Percentiles rank a stretch among this genome's conserved stretches.
Evolutionary conservation across 2,888 invertebrate species (phyloP).

Genomic region (Ophioninae sp.): DNA sequence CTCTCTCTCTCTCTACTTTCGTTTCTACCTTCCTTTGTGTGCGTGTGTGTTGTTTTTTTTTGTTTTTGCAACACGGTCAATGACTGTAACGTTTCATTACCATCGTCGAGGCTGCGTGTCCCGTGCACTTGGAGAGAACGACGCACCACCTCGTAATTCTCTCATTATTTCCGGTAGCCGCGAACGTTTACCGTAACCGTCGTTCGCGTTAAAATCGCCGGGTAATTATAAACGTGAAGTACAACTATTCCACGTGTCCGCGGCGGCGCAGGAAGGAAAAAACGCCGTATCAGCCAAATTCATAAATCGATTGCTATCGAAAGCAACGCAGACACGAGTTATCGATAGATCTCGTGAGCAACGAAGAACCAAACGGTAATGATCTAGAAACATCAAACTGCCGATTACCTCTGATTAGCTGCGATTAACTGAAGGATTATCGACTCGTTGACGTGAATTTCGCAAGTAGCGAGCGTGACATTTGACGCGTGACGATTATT

Average conservation of each 20-base stretch:
- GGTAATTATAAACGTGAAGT: constrained; percentile 32
- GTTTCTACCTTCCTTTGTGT: constrained; percentile 6
- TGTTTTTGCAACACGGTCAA: constrained; percentile 39
- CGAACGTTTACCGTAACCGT: constrained; percentile 42
- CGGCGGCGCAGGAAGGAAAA: neutral
- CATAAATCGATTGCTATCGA: constrained; percentile 20
- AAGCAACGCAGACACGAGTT: constrained; percentile 5
- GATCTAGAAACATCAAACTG: neutral
- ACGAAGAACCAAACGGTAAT: neutral
- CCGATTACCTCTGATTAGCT: constrained; percentile 9
- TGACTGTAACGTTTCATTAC: constrained; percentile 54
- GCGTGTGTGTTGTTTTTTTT: constrained; percentile 11
- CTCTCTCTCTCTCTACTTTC: neutral
- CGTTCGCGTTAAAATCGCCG: constrained; percentile 35
- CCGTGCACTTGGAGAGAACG: constrained; percentile 39
- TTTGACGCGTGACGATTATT: neutral
- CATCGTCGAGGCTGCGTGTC: constrained; percentile 37
- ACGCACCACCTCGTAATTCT: constrained; percentile 31
- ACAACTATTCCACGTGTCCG: constrained; percentile 21
- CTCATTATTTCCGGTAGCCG: constrained; percentile 63
- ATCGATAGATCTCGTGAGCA: constrained; percentile 10
- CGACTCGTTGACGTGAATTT: neutral
- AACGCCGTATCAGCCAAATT: neutral
- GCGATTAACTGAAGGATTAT: neutral
- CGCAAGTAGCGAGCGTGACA: constrained; percentile 6